phyloP scores from a whole-genome alignment of 2,113 vertebrate genomes.

The Hemiprocne comata region DNA sequence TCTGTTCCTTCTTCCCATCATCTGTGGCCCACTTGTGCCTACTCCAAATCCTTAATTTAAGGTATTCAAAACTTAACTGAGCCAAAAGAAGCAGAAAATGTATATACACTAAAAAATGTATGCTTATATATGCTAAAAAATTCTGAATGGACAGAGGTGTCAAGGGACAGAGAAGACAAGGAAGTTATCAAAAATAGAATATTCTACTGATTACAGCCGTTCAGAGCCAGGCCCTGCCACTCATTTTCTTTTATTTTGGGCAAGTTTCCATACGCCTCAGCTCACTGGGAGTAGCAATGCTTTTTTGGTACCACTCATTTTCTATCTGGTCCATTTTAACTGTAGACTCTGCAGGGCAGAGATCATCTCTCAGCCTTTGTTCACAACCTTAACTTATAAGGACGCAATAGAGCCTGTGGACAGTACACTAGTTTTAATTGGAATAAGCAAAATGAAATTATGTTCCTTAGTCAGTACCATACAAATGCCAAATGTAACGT shows the following conservation, averaged over 20 bases:
- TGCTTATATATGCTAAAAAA: constrained; percentile 67
- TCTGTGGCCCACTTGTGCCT: not conserved
- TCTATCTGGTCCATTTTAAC: not conserved
- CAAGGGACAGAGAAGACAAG: constrained; percentile 56
- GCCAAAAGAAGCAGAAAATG: constrained; percentile 6
- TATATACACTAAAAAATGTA: not conserved
- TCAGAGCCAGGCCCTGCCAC: constrained; percentile 53
- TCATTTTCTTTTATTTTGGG: constrained; percentile 45
- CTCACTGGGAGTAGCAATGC: not conserved
- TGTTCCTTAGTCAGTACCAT: not conserved
- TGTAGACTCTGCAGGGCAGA: not conserved
- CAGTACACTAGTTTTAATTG: not conserved
- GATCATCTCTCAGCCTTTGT: not conserved
- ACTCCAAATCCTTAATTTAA: not conserved
- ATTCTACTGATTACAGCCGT: constrained; percentile 59
- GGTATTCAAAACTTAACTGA: not conserved
- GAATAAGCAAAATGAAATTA: not conserved
- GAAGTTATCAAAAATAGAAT: constrained; percentile 57
- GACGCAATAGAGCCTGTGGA: not conserved
- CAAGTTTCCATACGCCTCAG: not conserved
- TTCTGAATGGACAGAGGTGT: constrained; percentile 9
- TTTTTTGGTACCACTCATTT: not conserved
- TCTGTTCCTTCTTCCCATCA: not conserved
- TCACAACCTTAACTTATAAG: not conserved
- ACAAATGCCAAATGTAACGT: not conserved